These are phyloP conservation scores for Ischnus inquisitorius DNA, from an alignment of 2,888 invertebrate genomes.

Conservation along the genomic window DNA sequence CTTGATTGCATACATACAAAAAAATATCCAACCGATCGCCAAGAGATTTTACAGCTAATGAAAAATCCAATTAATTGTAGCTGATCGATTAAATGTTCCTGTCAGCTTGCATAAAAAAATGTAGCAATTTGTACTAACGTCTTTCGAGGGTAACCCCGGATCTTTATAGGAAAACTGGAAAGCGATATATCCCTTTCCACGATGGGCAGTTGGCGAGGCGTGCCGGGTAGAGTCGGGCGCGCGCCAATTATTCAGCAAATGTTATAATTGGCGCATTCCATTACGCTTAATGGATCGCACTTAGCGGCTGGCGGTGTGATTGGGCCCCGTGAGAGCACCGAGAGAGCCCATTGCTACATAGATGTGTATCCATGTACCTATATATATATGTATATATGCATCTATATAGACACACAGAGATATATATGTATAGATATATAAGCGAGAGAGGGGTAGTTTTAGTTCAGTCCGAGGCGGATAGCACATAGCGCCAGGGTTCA, in stretches of 20 bases:
- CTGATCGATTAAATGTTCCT: no score
- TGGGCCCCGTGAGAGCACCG: slow-evolving; percentile 76
- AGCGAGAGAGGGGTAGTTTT: slow-evolving; percentile 33
- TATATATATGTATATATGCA: slow-evolving; percentile 5
- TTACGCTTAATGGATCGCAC: slow-evolving; percentile 85
- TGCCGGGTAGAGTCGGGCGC: slow-evolving; percentile 77
- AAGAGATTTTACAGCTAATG: no score
- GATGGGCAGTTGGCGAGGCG: slow-evolving; percentile 56
- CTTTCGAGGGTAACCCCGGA: background rate
- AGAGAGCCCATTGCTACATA: slow-evolving; percentile 58
- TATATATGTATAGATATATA: slow-evolving; percentile 4
- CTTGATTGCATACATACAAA: no score
- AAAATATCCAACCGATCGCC: no score
- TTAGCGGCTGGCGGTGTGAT: slow-evolving; percentile 84
- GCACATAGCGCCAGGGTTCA: slow-evolving; percentile 73
- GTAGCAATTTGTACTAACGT: background rate
- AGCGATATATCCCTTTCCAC: slow-evolving; percentile 22
- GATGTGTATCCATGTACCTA: background rate
- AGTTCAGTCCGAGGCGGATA: slow-evolving; percentile 39
- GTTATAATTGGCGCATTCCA: slow-evolving; percentile 85
- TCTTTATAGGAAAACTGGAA: slow-evolving; percentile 9
- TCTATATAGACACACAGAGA: slow-evolving; percentile 9
- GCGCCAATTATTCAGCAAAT: slow-evolving; percentile 85
- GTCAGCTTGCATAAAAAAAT: background rate
- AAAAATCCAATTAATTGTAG: no score